A percentile compares a stretch with the other conserved stretches of the same genome.
These are phyloP conservation scores for Fopius arisanus DNA, from an alignment of 1,140 invertebrate genomes.

Conservation along the genomic window DNA sequence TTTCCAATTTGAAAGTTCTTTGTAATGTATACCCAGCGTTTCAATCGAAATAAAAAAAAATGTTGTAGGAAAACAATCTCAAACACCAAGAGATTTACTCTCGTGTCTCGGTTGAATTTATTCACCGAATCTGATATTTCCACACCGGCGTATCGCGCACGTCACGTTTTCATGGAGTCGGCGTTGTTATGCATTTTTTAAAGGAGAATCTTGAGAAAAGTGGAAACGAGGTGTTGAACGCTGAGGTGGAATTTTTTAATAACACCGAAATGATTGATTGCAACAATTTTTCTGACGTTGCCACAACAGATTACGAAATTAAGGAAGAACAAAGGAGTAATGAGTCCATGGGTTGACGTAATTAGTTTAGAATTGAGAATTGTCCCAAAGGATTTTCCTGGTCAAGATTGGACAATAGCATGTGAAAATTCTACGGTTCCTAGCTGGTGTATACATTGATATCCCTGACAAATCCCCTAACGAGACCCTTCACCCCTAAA, in stretches of 20 bases:
- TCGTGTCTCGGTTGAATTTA: constrained; percentile 18
- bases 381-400: too few species aligned
- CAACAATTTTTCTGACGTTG: not conserved
- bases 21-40: too few species aligned
- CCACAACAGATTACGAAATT: too few species aligned
- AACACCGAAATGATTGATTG: not conserved
- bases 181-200: not conserved
- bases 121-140: constrained; percentile 28
- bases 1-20: too few species aligned
- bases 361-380: too few species aligned
- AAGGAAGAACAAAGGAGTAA: too few species aligned
- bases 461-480: not conserved
- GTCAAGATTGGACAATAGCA: too few species aligned
- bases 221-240: not conserved
- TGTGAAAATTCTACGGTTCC: too few species aligned
- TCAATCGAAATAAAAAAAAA: too few species aligned
- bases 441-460: too few species aligned
- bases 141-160: not conserved
- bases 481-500: not conserved
- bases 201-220: not conserved
- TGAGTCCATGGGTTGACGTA: too few species aligned
- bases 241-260: not conserved
- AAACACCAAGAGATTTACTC: not conserved
- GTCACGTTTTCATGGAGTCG: not conserved
- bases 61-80: not conserved